Conservation (phyloP, 2,797 vertebrate species). For the Odontamblyopus rebecca region DNA sequence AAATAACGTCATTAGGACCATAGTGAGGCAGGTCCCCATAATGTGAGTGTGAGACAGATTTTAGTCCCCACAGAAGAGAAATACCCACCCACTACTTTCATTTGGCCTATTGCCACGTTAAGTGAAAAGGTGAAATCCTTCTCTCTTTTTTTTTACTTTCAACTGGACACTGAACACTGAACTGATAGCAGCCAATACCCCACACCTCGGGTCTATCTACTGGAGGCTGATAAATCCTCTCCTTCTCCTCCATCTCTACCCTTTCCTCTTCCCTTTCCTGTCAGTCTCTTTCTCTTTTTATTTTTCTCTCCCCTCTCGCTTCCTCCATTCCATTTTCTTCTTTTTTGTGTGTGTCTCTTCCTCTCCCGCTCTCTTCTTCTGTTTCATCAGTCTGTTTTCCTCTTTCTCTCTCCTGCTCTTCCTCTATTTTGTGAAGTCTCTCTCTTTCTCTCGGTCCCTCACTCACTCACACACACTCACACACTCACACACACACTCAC, state of each 20-base stretch:
- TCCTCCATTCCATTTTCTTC: no score
- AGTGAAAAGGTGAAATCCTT: slow-evolving; percentile 45
- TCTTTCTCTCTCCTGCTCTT: not conserved
- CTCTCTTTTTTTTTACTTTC: slow-evolving; percentile 39
- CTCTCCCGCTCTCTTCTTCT: no score
- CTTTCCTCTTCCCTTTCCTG: not conserved
- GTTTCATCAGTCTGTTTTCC: not conserved
- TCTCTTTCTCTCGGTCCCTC: no score
- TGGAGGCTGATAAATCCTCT: slow-evolving; percentile 65
- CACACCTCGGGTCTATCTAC: slow-evolving; percentile 51
- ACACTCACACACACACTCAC: slow-evolving; percentile 9
- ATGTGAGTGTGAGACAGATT: no score
- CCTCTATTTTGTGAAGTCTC: not conserved
- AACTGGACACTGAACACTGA: slow-evolving; percentile 44
- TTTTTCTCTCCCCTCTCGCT: no score
- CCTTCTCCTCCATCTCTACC: not conserved
- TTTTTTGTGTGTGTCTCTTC: no score
- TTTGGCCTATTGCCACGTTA: slow-evolving; percentile 15
- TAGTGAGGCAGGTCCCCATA: no score
- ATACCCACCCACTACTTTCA: not conserved
- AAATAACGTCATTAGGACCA: no score
- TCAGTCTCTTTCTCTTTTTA: not conserved
- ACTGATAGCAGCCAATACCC: slow-evolving; percentile 52
- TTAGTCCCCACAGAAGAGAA: no score
- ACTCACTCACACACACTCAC: slow-evolving; percentile 20